These are phyloP conservation scores for Coptodon rendalli DNA, from an alignment of 2,113 vertebrate genomes.

Conservation along the genomic window DNA sequence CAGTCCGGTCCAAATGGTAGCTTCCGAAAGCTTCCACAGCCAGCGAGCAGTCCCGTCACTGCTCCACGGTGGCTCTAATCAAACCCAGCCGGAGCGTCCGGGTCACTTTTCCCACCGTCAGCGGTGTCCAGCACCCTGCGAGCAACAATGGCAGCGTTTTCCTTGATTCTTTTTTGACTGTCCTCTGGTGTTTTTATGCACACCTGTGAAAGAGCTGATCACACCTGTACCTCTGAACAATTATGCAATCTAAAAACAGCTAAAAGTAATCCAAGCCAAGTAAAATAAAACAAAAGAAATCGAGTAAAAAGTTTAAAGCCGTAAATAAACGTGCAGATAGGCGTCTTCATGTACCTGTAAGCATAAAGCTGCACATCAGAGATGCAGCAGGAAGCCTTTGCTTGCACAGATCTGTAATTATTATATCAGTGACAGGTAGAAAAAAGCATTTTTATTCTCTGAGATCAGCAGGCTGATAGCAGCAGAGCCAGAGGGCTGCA, in stretches of 20 bases:
- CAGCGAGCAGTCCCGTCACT: not conserved
- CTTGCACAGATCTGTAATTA: not conserved
- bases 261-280: not conserved
- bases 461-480: conserved; percentile 11
- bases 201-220: not conserved
- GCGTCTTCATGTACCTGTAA: not conserved
- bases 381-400: not conserved
- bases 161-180: not conserved
- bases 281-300: not conserved
- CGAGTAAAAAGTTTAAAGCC: not conserved
- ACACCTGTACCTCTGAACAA: not conserved
- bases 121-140: not conserved
- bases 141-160: not conserved
- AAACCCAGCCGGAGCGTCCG: not conserved
- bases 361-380: not conserved
- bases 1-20: not conserved
- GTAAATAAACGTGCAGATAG: not conserved
- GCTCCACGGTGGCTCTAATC: not conserved
- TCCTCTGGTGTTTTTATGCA: not conserved
- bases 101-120: fast-evolving
- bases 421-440: not conserved
- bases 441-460: not conserved
- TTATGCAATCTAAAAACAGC: not conserved
- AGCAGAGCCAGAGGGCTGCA: conserved; percentile 3
- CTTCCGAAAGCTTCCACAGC: not conserved